phyloP scores from a whole-genome alignment of 2,113 vertebrate genomes.

The Hiodon alosoides region DNA sequence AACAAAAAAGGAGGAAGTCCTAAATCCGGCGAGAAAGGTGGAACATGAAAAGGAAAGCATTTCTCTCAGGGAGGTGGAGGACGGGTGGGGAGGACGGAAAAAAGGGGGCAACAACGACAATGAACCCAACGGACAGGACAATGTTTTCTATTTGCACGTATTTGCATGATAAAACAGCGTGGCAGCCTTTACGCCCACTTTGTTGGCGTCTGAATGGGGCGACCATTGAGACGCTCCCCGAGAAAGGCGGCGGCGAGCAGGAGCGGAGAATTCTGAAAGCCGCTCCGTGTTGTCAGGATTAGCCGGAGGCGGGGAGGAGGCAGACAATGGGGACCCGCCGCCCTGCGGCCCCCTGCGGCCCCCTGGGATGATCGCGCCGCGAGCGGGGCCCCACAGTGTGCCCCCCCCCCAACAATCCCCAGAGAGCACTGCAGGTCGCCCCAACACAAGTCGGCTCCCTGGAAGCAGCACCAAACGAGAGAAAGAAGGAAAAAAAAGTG shows the following conservation, averaged over 20 bases:
- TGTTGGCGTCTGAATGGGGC: slow-evolving; percentile 36
- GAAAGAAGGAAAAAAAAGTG: too few relatives aligned
- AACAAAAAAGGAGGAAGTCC: slow-evolving; percentile 47
- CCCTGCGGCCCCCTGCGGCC: slow-evolving; percentile 10
- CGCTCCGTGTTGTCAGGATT: slow-evolving; percentile 35
- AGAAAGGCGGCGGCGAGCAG: slow-evolving; percentile 28
- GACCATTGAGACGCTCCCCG: slow-evolving; percentile 28
- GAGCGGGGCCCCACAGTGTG: slow-evolving; percentile 1
- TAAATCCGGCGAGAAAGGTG: slow-evolving; percentile 45
- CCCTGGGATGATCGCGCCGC: slow-evolving; percentile 19
- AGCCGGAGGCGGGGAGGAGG: slow-evolving; percentile 27
- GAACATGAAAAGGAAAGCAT: slow-evolving; percentile 49
- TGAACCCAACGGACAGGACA: slow-evolving; percentile 38
- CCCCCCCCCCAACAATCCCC: too few relatives aligned
- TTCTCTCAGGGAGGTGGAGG: slow-evolving; percentile 38
- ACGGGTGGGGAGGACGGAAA: slow-evolving; percentile 31
- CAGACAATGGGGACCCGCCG: slow-evolving; percentile 27
- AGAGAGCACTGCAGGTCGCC: too few relatives aligned
- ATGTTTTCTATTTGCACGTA: slow-evolving; percentile 54
- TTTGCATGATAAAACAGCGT: slow-evolving; percentile 53
- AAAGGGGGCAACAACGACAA: slow-evolving; percentile 35
- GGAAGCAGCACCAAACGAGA: too few relatives aligned
- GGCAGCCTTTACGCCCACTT: slow-evolving; percentile 39
- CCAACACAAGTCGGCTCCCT: too few relatives aligned
- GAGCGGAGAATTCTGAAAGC: slow-evolving; percentile 24